These are phyloP conservation scores for Vidua chalybeata DNA, from an alignment of 2,113 vertebrate species.

Conservation along the genomic window DNA sequence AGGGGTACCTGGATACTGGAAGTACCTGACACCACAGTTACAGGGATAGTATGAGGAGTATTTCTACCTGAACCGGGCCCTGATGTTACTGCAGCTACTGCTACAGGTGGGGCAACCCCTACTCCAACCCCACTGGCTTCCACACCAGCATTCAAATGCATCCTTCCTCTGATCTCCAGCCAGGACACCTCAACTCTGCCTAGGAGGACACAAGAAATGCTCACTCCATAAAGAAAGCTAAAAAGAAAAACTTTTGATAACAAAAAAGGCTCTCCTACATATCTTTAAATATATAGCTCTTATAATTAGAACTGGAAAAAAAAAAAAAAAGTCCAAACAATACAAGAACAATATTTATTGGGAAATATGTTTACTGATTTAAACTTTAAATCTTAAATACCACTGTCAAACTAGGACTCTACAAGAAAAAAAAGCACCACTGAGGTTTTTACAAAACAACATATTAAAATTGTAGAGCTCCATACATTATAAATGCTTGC, in stretches of 20 bases:
- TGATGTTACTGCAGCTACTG: slow-evolving; percentile 27
- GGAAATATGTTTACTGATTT: neutral
- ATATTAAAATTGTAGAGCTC: neutral
- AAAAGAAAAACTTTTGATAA: neutral
- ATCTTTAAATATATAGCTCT: neutral
- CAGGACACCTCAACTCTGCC: slow-evolving; percentile 83
- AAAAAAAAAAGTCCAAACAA: neutral
- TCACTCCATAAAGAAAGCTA: slow-evolving; percentile 78
- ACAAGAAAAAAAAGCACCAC: neutral
- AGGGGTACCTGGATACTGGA: slow-evolving; percentile 66
- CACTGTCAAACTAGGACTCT: neutral
- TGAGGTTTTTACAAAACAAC: neutral
- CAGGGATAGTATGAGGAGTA: neutral
- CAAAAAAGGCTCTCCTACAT: neutral
- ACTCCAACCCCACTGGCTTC: slow-evolving; percentile 61
- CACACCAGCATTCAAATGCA: slow-evolving; percentile 72
- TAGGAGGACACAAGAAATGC: slow-evolving; percentile 77
- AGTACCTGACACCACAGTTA: neutral
- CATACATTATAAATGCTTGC: neutral
- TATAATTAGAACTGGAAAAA: neutral
- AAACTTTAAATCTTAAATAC: neutral
- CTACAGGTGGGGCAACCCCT: slow-evolving; percentile 52
- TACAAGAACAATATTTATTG: neutral
- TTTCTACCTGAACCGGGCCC: slow-evolving; percentile 48
- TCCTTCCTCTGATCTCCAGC: slow-evolving; percentile 79